Evolutionary conservation across 2,797 vertebrate genomes (phyloP).

Genomic region (Zalophus californianus): DNA sequence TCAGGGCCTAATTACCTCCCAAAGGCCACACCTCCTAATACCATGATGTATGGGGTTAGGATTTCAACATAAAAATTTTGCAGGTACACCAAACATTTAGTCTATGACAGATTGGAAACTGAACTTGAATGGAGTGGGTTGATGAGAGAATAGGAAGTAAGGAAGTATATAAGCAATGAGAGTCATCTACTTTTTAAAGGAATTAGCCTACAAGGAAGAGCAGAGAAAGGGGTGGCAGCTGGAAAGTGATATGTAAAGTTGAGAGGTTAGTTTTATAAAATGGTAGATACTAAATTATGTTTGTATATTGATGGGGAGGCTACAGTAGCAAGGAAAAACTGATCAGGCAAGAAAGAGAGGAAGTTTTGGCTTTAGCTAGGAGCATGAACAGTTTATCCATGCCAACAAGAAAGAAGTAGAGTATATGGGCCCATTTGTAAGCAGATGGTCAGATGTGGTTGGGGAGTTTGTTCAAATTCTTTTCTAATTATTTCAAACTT

Average conservation of each 20-base stretch:
- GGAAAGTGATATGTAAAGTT: neutral
- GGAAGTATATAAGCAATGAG: neutral
- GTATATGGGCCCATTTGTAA: neutral
- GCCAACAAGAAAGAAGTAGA: neutral
- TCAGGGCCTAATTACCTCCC: neutral
- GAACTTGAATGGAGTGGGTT: neutral
- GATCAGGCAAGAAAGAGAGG: neutral
- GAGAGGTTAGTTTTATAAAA: neutral
- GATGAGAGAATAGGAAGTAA: neutral
- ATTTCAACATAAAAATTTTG: neutral
- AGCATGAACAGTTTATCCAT: neutral
- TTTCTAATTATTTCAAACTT: neutral
- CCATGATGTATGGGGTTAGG: neutral
- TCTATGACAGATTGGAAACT: neutral
- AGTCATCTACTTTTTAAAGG: neutral
- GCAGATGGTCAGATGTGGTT: neutral
- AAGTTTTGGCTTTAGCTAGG: neutral
- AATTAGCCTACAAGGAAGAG: neutral
- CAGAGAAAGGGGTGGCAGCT: neutral
- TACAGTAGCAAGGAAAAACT: neutral
- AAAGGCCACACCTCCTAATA: neutral
- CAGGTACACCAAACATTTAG: neutral
- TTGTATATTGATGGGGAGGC: neutral
- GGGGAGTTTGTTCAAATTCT: neutral
- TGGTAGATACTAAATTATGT: neutral